A percentile compares a stretch with the other conserved stretches of the same genome.
These are phyloP conservation scores for Lasioglossum marginatum DNA, from an alignment of 2,888 invertebrate genomes.

Conservation along the genomic window DNA sequence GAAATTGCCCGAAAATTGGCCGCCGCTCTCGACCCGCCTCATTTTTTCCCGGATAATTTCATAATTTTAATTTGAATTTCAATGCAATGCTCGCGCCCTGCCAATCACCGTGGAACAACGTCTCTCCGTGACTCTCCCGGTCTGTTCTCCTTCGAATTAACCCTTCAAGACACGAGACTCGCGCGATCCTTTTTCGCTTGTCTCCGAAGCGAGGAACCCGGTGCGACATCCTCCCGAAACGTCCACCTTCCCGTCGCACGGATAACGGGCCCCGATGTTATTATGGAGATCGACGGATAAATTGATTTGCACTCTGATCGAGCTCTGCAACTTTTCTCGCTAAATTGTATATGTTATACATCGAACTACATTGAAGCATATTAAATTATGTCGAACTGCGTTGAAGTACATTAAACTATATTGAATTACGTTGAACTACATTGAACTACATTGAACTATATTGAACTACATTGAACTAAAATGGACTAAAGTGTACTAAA, in stretches of 20 bases:
- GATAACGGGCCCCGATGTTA: background rate
- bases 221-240: background rate
- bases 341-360: background rate
- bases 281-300: background rate
- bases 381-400: too few species aligned
- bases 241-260: background rate
- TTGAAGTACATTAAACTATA: too few species aligned
- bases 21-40: slow-evolving; percentile 49
- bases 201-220: background rate
- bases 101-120: slow-evolving; percentile 30
- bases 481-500: too few species aligned
- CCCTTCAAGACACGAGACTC: slow-evolving; percentile 14
- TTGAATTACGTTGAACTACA: too few species aligned
- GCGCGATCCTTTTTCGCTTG: background rate
- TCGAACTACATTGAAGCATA: too few species aligned
- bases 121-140: background rate
- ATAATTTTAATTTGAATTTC: slow-evolving; percentile 84
- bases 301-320: background rate
- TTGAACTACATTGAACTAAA: too few species aligned
- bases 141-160: slow-evolving; percentile 19
- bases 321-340: background rate
- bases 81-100: slow-evolving; percentile 54
- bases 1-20: slow-evolving; percentile 83
- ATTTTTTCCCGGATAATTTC: slow-evolving; percentile 77
- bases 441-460: too few species aligned